Percentiles rank a stretch among this genome's conserved stretches.
Evolutionary conservation across 2,113 vertebrate species (phyloP).

Genomic region (Cololabis saira): DNA sequence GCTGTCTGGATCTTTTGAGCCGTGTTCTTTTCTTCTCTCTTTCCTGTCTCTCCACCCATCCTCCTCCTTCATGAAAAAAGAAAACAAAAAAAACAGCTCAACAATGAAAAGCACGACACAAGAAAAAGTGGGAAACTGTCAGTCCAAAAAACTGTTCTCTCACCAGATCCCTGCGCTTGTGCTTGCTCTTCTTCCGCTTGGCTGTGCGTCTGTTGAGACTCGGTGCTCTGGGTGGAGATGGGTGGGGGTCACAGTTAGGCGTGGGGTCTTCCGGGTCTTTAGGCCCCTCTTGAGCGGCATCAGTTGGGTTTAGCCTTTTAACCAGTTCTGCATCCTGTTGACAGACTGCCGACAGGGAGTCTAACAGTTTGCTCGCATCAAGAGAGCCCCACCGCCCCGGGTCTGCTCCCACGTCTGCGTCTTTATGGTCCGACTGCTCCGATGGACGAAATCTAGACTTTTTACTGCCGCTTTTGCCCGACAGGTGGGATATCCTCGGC

Average conservation of each 20-base stretch:
- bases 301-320: slow-evolving; percentile 60
- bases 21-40: slow-evolving; percentile 49
- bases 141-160: background rate
- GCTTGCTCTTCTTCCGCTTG: slow-evolving; percentile 84
- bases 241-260: slow-evolving; percentile 3
- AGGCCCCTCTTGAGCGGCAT: slow-evolving; percentile 10
- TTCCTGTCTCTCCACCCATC: slow-evolving; percentile 31
- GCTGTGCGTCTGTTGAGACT: slow-evolving; percentile 59
- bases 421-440: slow-evolving; percentile 59
- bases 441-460: slow-evolving; percentile 54
- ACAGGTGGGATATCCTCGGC: slow-evolving; percentile 86
- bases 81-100: background rate
- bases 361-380: slow-evolving; percentile 78
- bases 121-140: background rate
- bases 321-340: slow-evolving; percentile 66
- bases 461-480: slow-evolving; percentile 79
- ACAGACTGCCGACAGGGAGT: slow-evolving; percentile 84
- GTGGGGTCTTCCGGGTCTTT: background rate
- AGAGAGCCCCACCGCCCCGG: slow-evolving; percentile 52
- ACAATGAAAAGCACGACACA: background rate
- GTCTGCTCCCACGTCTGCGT: background rate
- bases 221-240: slow-evolving; percentile 28
- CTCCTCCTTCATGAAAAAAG: slow-evolving; percentile 73
- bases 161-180: slow-evolving; percentile 86
- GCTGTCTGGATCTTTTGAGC: slow-evolving; percentile 46